Evolutionary conservation across 2,113 vertebrate genomes (phyloP).

Genomic region (Illadopsis cleaveri): DNA sequence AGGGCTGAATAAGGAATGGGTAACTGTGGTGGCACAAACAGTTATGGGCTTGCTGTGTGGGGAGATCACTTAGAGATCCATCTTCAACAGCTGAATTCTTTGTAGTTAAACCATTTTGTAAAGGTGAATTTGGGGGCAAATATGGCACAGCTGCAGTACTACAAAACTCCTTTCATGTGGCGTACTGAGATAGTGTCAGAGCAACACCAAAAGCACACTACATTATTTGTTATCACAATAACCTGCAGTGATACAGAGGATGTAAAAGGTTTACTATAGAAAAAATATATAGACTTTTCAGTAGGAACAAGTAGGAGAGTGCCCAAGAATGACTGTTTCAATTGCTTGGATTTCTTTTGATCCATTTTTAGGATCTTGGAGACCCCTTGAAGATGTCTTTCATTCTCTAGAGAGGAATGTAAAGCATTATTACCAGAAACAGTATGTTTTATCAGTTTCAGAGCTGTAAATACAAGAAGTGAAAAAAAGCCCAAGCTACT

Average conservation of each 20-base stretch:
- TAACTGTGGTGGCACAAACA: not conserved
- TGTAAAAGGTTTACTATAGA: not conserved
- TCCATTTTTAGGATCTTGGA: not conserved
- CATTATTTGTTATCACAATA: slow-evolving; percentile 21
- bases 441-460: not conserved
- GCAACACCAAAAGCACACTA: not conserved
- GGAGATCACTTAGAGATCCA: not conserved
- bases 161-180: not conserved
- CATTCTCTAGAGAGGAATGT: not conserved
- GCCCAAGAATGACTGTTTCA: not conserved
- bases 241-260: not conserved
- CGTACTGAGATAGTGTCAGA: not conserved
- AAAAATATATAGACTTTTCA: not conserved
- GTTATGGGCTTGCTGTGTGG: not conserved
- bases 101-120: not conserved
- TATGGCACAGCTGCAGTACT: not conserved
- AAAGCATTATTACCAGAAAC: not conserved
- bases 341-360: not conserved
- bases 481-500: not conserved
- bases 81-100: not conserved
- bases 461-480: not conserved
- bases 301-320: not conserved
- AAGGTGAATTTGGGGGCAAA: not conserved
- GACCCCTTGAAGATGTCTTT: not conserved
- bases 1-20: not conserved